A percentile compares a stretch with the other conserved stretches of the same genome.
Evolutionary conservation across 1,140 invertebrate species (phyloP).

Genomic region (Antheraea mylitta): DNA sequence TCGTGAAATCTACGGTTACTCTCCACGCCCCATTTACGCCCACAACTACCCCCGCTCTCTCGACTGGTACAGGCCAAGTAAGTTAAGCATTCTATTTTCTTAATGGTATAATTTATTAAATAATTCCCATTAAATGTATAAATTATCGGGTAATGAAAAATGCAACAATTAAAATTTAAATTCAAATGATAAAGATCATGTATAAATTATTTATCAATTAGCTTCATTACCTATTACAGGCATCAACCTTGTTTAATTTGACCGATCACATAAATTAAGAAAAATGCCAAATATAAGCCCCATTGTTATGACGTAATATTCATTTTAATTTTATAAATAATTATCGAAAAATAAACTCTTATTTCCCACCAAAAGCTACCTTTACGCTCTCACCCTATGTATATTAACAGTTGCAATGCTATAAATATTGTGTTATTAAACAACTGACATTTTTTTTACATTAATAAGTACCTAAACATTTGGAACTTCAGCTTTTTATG

Average conservation of each 20-base stretch:
- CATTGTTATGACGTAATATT: no score
- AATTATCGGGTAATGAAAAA: no score
- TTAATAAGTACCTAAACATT: background rate
- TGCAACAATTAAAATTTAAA: no score
- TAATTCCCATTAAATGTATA: no score
- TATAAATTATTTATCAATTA: no score
- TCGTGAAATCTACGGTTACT: conserved; percentile 92
- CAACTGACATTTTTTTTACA: background rate
- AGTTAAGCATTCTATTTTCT: conserved; percentile 73
- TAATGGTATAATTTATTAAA: no score
- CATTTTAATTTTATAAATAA: no score
- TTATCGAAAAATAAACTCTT: no score
- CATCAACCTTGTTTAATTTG: background rate
- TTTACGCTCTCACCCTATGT: background rate
- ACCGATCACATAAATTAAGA: background rate
- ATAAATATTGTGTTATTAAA: conserved; percentile 12
- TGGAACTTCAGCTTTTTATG: conserved; percentile 6
- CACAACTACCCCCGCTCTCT: conserved; percentile 88
- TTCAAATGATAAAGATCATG: no score
- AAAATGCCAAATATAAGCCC: no score
- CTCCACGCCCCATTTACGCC: conserved; percentile 90
- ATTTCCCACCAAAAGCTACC: no score
- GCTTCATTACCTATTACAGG: no score
- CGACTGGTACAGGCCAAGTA: conserved; percentile 91
- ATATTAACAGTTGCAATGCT: conserved; percentile 5